phyloP scores from a whole-genome alignment of 2,888 invertebrate genomes.

The Tipula vernalis region DNA sequence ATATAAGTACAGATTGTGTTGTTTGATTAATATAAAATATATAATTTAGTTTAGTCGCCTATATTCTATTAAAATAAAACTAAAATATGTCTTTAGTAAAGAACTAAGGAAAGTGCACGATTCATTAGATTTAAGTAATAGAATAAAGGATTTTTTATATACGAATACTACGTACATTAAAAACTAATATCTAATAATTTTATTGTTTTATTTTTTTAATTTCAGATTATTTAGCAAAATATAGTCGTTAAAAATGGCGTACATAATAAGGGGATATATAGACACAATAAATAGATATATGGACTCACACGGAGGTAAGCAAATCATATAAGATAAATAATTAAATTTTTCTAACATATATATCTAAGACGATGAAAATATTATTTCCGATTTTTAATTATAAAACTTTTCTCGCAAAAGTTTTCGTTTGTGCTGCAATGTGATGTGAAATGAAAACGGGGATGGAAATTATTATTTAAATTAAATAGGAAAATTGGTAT shows the following conservation, averaged over 20 bases:
- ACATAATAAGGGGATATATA: constrained; percentile 55
- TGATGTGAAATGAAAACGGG: not conserved
- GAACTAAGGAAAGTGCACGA: constrained; percentile 16
- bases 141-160: not conserved
- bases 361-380: no score
- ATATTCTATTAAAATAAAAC: not conserved
- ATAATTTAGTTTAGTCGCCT: not conserved
- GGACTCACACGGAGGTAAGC: constrained; percentile 71
- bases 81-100: not conserved
- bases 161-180: not conserved
- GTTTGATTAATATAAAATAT: not conserved
- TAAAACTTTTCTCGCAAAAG: not conserved
- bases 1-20: not conserved
- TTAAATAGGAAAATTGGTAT: not conserved
- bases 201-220: not conserved
- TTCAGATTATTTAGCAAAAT: constrained; percentile 5
- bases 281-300: constrained; percentile 66
- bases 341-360: no score
- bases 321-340: not conserved
- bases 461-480: not conserved
- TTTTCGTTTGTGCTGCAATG: not conserved
- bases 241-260: not conserved
- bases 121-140: constrained; percentile 12
- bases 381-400: not conserved
- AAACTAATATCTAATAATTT: not conserved